Evolutionary conservation across 2,113 vertebrate species (phyloP).

Genomic region (Cebus imitator): DNA sequence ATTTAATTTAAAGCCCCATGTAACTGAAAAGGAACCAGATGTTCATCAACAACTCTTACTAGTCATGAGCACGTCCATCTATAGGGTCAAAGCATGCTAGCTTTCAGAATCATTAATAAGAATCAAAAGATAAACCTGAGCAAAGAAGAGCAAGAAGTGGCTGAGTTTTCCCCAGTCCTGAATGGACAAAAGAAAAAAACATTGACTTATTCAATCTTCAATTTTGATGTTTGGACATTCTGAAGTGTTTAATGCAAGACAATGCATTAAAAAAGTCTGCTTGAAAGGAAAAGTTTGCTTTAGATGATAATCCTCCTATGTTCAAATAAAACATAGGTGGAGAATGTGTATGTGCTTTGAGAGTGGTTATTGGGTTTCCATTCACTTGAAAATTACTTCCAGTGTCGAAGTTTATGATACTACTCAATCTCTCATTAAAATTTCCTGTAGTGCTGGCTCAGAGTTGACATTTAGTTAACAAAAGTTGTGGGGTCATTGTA

Average conservation of each 20-base stretch:
- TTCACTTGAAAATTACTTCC: background rate
- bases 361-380: background rate
- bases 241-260: background rate
- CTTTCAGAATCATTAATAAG: background rate
- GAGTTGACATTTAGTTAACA: background rate
- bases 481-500: background rate
- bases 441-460: background rate
- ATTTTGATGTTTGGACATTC: background rate
- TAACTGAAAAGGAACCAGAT: background rate
- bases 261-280: background rate
- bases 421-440: background rate
- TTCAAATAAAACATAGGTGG: background rate
- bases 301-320: background rate
- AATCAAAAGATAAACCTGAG: background rate
- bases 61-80: background rate
- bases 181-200: background rate
- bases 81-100: background rate
- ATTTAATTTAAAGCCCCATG: background rate
- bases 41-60: background rate
- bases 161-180: background rate
- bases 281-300: background rate
- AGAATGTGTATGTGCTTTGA: background rate
- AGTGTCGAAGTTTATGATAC: background rate
- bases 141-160: background rate
- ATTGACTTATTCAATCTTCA: background rate